Evolutionary conservation across 2,888 invertebrate genomes (phyloP).

Genomic region (Nemotelus nigrinus): DNA sequence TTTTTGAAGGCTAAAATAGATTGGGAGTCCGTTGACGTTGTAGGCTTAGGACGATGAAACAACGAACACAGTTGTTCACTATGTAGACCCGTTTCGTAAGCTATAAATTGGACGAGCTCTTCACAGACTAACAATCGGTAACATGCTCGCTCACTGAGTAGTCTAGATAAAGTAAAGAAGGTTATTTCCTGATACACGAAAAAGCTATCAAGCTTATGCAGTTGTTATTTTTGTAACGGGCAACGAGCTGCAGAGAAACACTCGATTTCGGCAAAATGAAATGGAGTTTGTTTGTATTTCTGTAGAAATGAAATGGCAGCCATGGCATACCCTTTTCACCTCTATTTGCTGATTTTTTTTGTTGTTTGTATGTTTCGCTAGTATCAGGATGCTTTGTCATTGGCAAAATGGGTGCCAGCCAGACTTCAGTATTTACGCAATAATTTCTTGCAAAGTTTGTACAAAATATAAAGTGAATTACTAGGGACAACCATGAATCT

Average conservation of each 20-base stretch:
- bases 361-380: not conserved
- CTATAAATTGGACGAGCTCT: constrained; percentile 4
- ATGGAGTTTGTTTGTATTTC: constrained; percentile 9
- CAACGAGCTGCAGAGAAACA: not conserved
- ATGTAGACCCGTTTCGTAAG: not conserved
- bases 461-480: too few species aligned
- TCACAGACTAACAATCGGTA: not conserved
- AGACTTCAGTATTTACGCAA: too few species aligned
- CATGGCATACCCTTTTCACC: not conserved
- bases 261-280: not conserved
- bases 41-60: too few species aligned
- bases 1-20: too few species aligned
- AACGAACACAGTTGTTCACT: not conserved
- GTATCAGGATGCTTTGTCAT: not conserved
- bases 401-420: too few species aligned
- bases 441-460: too few species aligned
- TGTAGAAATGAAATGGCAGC: not conserved
- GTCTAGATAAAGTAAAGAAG: constrained; percentile 26
- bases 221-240: constrained; percentile 33
- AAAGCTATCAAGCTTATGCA: constrained; percentile 43
- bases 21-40: too few species aligned
- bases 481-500: not conserved
- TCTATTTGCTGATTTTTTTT: not conserved
- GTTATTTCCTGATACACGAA: constrained; percentile 41
- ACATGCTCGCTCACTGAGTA: not conserved